Evolutionary conservation across 2,113 vertebrate genomes (phyloP), one percentile per base, ranked within the genome.

Genomic region (Calonectris borealis): DNA sequence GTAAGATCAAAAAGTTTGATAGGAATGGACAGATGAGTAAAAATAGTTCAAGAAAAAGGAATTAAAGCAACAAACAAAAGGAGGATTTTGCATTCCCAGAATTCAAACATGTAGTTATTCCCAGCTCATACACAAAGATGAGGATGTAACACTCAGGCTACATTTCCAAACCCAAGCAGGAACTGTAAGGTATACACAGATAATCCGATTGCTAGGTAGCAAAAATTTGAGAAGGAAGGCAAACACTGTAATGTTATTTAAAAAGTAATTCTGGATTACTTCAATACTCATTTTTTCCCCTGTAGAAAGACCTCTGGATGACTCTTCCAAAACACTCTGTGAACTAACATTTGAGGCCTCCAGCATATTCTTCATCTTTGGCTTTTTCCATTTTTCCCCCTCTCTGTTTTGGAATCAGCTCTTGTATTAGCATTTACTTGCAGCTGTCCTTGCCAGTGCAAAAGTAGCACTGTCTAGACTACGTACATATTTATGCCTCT

Each of bases 241-340:
- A 68, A 92, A 54, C 34, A 52, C 24, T 81, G 49, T 7, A 57
- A 40, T 9, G 7, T 52, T 58, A 49, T 62, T 86, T 31, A 36
- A 86, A 92, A 90, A 80, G 52, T 22, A 66, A 19, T 48, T 80
- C 76, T 92, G 83, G n/a, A 66, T 64, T 58, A 46, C 86, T 88
- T 77, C 42, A 58, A 34, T 71, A 75, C 48, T 71, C 7, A 22
- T 22, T 84, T 92, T 82, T 94, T 95, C 52, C 88, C 40, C 51
- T 49, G 60, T 29, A 97, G 78, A 82, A 95, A 93, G 85, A 92
- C 90, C 78, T 94, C 72, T 96, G 93, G 95, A 95, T 70, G 94
- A 96, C 95, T 95, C 89, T 84, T 44, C 66, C 78, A 82, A 81
- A 96, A 54, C 49, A 87, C 86, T 72, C 24, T 69, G 42, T 10